phyloP scores from a whole-genome alignment of 2,113 vertebrate species.

The Gorilla gorilla region DNA sequence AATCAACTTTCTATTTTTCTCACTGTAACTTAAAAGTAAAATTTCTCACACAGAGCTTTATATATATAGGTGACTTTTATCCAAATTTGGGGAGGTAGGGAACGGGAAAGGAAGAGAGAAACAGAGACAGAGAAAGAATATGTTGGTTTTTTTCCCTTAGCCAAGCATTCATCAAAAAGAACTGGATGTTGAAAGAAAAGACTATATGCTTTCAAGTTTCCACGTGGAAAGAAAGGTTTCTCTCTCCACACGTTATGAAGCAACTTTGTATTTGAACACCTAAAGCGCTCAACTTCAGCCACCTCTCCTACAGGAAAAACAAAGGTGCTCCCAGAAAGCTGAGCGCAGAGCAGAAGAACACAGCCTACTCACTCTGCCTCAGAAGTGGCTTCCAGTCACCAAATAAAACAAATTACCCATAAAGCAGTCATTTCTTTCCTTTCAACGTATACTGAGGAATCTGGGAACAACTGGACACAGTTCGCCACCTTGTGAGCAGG shows the following conservation, averaged over 20 bases:
- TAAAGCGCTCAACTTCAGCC: neutral
- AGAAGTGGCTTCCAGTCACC: neutral
- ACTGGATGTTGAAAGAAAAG: neutral
- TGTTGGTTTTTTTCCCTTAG: neutral
- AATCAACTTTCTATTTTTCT: neutral
- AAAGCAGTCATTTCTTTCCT: neutral
- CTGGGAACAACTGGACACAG: neutral
- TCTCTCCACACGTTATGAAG: neutral
- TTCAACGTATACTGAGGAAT: neutral
- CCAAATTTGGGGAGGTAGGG: neutral
- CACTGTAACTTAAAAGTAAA: neutral
- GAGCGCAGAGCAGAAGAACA: neutral
- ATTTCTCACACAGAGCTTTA: neutral
- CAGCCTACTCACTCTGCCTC: too few relatives aligned
- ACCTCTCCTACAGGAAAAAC: neutral
- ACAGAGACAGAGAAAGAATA: neutral
- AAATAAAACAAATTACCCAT: neutral
- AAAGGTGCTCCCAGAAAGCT: neutral
- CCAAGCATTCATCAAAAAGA: neutral
- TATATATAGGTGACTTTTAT: neutral
- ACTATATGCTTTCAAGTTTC: neutral
- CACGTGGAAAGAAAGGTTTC: neutral
- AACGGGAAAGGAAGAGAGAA: neutral
- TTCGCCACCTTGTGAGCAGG: constrained; percentile 44
- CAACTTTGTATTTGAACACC: neutral